Evolutionary conservation across 2,113 vertebrate genomes (phyloP).

Genomic region (Syngnathus scovelli): DNA sequence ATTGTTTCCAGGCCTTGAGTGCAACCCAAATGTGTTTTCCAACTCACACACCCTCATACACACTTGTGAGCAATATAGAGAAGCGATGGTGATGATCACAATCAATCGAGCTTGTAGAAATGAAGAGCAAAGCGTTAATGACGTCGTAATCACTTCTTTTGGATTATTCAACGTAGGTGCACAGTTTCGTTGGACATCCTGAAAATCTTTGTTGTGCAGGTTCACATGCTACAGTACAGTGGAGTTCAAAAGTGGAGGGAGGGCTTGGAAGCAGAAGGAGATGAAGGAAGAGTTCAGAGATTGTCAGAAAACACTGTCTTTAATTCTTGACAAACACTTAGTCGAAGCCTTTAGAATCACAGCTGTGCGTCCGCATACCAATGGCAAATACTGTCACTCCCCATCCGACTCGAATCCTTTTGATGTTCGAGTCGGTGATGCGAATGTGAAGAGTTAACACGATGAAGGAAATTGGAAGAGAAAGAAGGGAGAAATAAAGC

Average conservation of each 20-base stretch:
- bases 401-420: constrained; percentile 73
- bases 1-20: constrained; percentile 42
- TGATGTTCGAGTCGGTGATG: constrained; percentile 72
- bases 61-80: constrained; percentile 8
- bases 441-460: constrained; percentile 31
- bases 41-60: constrained; percentile 15
- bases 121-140: not conserved
- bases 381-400: constrained; percentile 76
- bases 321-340: constrained; percentile 81
- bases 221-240: constrained; percentile 59
- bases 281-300: constrained; percentile 73
- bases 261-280: constrained; percentile 68
- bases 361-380: constrained; percentile 77
- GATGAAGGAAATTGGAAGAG: constrained; percentile 17
- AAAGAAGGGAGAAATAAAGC: constrained; percentile 11
- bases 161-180: no score
- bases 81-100: constrained; percentile 5
- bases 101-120: constrained; percentile 6
- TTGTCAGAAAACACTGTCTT: constrained; percentile 75
- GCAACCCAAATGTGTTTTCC: constrained; percentile 52
- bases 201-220: not conserved
- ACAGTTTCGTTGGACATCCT: not conserved
- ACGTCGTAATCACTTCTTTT: not conserved
- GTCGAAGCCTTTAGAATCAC: constrained; percentile 72
- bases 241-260: constrained; percentile 58